Evolutionary conservation across 2,113 vertebrate species (phyloP).

Genomic region (Thermophis baileyi): DNA sequence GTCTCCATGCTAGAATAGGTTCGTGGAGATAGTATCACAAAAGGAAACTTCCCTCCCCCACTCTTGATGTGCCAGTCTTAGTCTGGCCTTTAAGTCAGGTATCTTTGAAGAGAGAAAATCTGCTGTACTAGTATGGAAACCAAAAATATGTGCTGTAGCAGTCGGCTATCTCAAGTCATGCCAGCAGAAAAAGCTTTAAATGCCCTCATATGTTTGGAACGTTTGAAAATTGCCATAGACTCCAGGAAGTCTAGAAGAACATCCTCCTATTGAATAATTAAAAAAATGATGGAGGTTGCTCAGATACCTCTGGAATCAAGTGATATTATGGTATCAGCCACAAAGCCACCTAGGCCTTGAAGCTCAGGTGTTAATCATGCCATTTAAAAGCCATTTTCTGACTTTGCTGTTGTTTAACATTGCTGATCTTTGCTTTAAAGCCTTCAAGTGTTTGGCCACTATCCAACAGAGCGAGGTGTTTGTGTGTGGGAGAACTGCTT

Average conservation of each 20-base stretch:
- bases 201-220: conserved; percentile 61
- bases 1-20: background rate
- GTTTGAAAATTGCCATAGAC: conserved; percentile 73
- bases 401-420: background rate
- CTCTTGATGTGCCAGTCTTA: background rate
- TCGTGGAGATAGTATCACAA: background rate
- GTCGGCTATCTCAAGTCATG: conserved; percentile 22
- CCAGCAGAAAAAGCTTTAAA: conserved; percentile 36
- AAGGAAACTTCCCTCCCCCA: background rate
- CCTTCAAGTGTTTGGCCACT: conserved; percentile 1
- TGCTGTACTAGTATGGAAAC: background rate
- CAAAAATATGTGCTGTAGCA: conserved; percentile 1
- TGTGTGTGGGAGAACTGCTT: background rate
- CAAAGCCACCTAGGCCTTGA: conserved; percentile 16
- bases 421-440: conserved; percentile 31
- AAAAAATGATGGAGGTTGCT: conserved; percentile 67
- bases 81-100: background rate
- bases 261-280: conserved; percentile 63
- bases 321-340: conserved; percentile 39
- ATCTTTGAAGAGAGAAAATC: background rate
- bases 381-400: conserved; percentile 23
- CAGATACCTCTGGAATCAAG: conserved; percentile 42
- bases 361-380: conserved; percentile 23
- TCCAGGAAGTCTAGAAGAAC: conserved; percentile 73
- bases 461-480: background rate